These are phyloP conservation scores for Latrodectus geometricus DNA, from an alignment of 1,140 invertebrate species.

Conservation along the genomic window DNA sequence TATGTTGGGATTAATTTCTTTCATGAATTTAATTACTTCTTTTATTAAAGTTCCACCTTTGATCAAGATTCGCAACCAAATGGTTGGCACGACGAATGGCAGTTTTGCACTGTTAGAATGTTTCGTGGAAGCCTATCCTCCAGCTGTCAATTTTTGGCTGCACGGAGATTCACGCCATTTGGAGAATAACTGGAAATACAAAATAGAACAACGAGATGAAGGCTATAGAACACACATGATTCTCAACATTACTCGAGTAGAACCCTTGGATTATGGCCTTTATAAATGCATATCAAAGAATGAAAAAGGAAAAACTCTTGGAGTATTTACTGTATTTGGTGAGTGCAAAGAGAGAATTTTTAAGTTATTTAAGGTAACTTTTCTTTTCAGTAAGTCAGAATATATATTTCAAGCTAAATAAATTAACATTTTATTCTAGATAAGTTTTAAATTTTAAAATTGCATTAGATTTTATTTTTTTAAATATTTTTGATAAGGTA, in stretches of 20 bases:
- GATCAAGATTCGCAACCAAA: conserved; percentile 80
- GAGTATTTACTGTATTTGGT: conserved; percentile 81
- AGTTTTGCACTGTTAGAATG: conserved; percentile 82
- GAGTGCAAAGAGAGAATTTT: conserved; percentile 65
- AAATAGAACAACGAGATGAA: conserved; percentile 55
- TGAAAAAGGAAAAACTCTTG: conserved; percentile 80
- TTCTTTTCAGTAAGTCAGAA: no score
- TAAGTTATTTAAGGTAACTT: no score
- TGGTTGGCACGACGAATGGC: conserved; percentile 78
- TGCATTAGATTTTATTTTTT: no score
- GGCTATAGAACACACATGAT: conserved; percentile 73
- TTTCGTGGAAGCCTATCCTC: conserved; percentile 88
- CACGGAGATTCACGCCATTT: conserved; percentile 80
- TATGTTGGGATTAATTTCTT: no score
- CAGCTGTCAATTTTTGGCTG: conserved; percentile 88
- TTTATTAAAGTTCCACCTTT: conserved; percentile 79
- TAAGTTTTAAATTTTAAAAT: no score
- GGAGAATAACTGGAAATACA: conserved; percentile 70
- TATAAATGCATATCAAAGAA: conserved; percentile 89
- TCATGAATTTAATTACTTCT: no score
- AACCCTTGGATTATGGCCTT: conserved; percentile 76
- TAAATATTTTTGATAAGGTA: no score
- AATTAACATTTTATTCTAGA: no score
- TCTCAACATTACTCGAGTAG: conserved; percentile 79
- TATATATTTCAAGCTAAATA: no score